Percentiles rank a stretch among this genome's conserved stretches.
These are phyloP conservation scores for Hypanus sabinus DNA, from an alignment of 2,113 vertebrate species.

Conservation along the genomic window DNA sequence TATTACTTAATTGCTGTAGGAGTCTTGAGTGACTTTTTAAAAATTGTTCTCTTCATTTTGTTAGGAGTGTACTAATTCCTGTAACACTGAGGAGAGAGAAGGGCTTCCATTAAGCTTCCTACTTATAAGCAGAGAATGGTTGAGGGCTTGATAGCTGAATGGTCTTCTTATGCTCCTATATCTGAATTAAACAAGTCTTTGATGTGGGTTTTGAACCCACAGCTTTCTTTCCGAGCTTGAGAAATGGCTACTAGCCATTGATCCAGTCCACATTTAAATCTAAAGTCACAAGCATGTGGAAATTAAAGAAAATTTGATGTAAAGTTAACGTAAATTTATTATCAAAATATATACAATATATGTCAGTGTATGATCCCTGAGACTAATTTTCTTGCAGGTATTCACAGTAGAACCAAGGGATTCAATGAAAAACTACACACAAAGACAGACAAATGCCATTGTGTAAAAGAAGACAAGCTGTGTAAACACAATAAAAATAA, in stretches of 20 bases:
- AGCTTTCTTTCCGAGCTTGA: not conserved
- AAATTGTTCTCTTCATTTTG: not conserved
- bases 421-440: too few species aligned
- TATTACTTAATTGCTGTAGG: not conserved
- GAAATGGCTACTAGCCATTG: not conserved
- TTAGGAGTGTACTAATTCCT: not conserved
- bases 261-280: not conserved
- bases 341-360: too few species aligned
- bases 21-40: not conserved
- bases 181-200: not conserved
- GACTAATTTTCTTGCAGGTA: too few species aligned
- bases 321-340: too few species aligned
- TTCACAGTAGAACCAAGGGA: too few species aligned
- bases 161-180: not conserved
- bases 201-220: not conserved
- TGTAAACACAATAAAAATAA: too few species aligned
- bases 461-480: too few species aligned
- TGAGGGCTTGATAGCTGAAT: too few species aligned
- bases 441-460: too few species aligned
- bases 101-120: not conserved
- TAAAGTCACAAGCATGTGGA: not conserved
- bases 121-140: not conserved
- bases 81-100: not conserved
- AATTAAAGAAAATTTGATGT: too few species aligned
- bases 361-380: too few species aligned